Conservation (phyloP, 2,113 vertebrate species). For the Sapayoa aenigma region DNA sequence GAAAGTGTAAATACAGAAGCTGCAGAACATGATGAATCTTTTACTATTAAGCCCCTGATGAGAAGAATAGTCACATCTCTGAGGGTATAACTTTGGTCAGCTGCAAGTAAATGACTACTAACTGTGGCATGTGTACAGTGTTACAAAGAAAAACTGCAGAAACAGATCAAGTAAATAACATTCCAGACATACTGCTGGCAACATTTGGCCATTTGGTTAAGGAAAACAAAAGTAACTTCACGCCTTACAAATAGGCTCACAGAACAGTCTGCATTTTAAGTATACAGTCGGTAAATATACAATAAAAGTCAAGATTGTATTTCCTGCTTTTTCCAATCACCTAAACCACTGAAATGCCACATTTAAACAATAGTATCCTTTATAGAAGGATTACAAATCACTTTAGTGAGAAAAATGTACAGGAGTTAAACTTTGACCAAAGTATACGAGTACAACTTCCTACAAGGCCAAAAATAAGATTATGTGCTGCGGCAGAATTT, state of each 20-base stretch:
- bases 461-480: not conserved
- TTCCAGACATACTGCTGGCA: conserved; percentile 75
- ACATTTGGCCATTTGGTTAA: conserved; percentile 36
- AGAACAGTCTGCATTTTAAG: not conserved
- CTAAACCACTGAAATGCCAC: not conserved
- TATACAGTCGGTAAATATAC: not conserved
- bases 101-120: conserved; percentile 42
- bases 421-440: not conserved
- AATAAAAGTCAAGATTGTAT: not conserved
- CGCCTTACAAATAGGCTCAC: conserved; percentile 33
- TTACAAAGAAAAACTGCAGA: conserved; percentile 68
- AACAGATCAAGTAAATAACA: conserved; percentile 74
- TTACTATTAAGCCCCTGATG: not conserved
- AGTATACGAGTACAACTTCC: not conserved
- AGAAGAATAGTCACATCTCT: conserved; percentile 22
- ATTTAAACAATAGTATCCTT: not conserved
- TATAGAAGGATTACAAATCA: not conserved
- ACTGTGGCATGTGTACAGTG: conserved; percentile 19
- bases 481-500: not conserved
- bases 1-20: not conserved
- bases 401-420: not conserved
- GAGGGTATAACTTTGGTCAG: not conserved
- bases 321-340: not conserved
- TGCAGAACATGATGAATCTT: not conserved
- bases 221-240: conserved; percentile 65